A percentile compares a stretch with the other conserved stretches of the same genome.
These are phyloP conservation scores for Yponomeuta cagnagella DNA, from an alignment of 2,888 invertebrate genomes.

Conservation along the genomic window DNA sequence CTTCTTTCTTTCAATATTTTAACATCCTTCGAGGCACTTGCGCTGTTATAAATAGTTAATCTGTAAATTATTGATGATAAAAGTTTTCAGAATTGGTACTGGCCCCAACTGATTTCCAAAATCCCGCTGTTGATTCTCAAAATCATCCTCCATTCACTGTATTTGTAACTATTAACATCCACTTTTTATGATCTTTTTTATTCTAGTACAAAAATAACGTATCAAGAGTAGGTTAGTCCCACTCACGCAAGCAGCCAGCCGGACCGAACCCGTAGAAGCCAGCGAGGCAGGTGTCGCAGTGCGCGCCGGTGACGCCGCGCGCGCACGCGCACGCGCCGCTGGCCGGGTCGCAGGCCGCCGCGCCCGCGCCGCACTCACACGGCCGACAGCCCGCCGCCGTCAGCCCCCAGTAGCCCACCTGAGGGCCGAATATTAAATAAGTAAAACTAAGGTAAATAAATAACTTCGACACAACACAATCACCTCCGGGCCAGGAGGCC, in stretches of 20 bases:
- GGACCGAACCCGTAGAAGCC: slow-evolving; percentile 86
- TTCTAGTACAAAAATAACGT: not conserved
- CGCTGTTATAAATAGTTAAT: no score
- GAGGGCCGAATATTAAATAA: slow-evolving; percentile 13
- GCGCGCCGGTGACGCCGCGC: slow-evolving; percentile 82
- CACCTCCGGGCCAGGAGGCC: no score
- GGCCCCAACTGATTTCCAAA: no score
- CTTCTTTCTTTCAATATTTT: no score
- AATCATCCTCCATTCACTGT: no score
- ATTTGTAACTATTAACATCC: not conserved
- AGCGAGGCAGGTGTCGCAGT: slow-evolving; percentile 84
- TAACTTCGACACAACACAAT: no score
- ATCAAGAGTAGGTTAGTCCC: not conserved
- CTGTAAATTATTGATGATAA: no score
- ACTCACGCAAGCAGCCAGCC: slow-evolving; percentile 85
- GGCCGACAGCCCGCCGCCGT: slow-evolving; percentile 84
- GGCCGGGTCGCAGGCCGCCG: slow-evolving; percentile 83
- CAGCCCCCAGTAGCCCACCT: slow-evolving; percentile 87
- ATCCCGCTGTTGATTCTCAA: no score
- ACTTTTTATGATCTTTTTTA: not conserved
- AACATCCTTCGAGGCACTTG: no score
- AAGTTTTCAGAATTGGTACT: no score
- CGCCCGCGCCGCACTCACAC: slow-evolving; percentile 87
- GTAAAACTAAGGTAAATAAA: no score
- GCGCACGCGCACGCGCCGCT: slow-evolving; percentile 88